These are phyloP conservation scores for Ariolimax columbianus DNA, from an alignment of 2,888 invertebrate genomes.

Conservation along the genomic window DNA sequence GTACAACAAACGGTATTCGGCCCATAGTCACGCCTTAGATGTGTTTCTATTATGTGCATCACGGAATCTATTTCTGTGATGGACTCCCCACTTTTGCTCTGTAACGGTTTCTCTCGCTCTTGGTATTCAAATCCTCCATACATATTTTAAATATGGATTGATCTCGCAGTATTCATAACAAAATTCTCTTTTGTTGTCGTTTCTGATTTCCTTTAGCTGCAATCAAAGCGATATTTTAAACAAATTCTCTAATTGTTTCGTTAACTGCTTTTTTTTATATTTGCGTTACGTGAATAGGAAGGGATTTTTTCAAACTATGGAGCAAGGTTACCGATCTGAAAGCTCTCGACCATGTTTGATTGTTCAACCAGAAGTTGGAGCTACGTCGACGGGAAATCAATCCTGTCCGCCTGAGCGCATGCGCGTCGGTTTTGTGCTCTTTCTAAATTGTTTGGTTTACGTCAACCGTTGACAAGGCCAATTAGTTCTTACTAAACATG, in stretches of 20 bases:
- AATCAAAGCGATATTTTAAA: neutral
- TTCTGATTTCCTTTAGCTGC: too few species aligned
- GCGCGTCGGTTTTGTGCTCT: neutral
- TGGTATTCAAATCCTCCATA: too few species aligned
- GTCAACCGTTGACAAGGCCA: neutral
- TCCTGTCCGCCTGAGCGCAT: neutral
- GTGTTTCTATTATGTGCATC: too few species aligned
- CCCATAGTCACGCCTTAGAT: too few species aligned
- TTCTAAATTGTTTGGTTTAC: conserved; percentile 24
- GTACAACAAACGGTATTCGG: too few species aligned
- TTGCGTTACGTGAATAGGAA: neutral
- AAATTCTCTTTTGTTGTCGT: too few species aligned
- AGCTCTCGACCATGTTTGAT: neutral
- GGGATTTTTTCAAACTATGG: neutral
- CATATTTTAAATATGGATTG: too few species aligned
- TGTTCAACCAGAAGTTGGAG: neutral
- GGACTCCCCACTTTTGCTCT: too few species aligned
- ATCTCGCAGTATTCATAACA: too few species aligned
- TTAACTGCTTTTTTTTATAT: neutral
- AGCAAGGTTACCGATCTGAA: too few species aligned
- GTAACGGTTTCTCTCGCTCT: too few species aligned
- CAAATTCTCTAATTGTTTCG: neutral
- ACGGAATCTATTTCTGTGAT: too few species aligned
- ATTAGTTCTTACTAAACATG: neutral
- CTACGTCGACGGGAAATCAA: conserved; percentile 10